phyloP scores from a whole-genome alignment of 1,140 invertebrate genomes.

The Drosophila nigromelanica region DNA sequence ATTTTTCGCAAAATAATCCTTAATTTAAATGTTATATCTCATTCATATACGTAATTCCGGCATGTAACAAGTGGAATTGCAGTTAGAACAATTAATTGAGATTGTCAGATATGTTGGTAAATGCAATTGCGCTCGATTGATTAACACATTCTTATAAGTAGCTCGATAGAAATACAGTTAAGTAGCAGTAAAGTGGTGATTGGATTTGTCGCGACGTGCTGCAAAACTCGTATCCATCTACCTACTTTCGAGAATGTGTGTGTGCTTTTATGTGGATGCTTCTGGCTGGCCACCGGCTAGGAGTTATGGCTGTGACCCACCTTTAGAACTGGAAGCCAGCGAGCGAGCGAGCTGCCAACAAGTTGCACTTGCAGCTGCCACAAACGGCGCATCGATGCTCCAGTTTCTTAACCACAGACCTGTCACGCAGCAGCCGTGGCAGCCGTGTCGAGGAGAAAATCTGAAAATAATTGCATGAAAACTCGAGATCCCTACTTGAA shows the following conservation, averaged over 20 bases:
- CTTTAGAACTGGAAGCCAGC: conserved; percentile 67
- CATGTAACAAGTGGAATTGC: neutral
- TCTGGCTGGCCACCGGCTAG: conserved; percentile 31
- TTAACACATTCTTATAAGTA: conserved; percentile 67
- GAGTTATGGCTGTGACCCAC: conserved; percentile 79
- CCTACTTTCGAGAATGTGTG: conserved; percentile 10
- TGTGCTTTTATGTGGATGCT: conserved; percentile 19
- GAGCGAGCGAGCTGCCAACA: no score
- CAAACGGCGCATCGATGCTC: conserved; percentile 69
- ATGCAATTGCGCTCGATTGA: conserved; percentile 47
- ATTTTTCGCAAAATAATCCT: no score
- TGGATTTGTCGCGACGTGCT: conserved; percentile 60
- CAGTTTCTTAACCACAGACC: conserved; percentile 74
- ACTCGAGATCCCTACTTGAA: conserved; percentile 70
- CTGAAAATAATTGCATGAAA: conserved; percentile 79
- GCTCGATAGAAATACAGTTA: conserved; percentile 68
- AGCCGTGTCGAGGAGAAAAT: conserved; percentile 67
- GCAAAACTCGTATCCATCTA: conserved; percentile 15
- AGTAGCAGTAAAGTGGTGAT: conserved; percentile 73
- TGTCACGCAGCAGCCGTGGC: conserved; percentile 65
- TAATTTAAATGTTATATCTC: no score
- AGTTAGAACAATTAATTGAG: conserved; percentile 27
- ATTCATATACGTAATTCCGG: neutral
- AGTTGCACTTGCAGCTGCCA: conserved; percentile 35
- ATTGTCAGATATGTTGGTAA: conserved; percentile 3